These are phyloP conservation scores for Paracentrotus lividus DNA, from an alignment of 53 echinoderm and acorn worm species.

Conservation along the genomic window DNA sequence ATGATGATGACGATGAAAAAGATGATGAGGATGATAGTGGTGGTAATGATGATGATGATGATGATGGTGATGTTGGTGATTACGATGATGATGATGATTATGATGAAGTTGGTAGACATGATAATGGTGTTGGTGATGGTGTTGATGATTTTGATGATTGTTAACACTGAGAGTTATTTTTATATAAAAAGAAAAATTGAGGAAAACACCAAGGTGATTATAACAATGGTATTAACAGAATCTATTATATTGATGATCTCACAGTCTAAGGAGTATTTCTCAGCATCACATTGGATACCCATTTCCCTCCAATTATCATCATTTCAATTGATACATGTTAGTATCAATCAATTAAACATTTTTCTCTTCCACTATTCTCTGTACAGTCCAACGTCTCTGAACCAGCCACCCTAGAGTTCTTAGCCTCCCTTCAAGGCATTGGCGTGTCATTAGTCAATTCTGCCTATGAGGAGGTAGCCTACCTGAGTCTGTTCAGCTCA, in stretches of 20 bases:
- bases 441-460: conserved; percentile 92
- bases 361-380: not conserved
- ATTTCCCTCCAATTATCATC: too few relatives aligned
- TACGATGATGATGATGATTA: not conserved
- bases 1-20: not conserved
- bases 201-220: too few relatives aligned
- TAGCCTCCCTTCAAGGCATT: conserved; percentile 87
- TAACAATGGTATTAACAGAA: too few relatives aligned
- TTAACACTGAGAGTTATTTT: too few relatives aligned
- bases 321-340: not conserved
- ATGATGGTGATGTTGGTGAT: conserved; percentile 54
- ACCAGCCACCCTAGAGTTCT: conserved; percentile 88
- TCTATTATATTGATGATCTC: not conserved
- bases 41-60: conserved; percentile 63
- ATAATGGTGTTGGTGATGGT: not conserved
- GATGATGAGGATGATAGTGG: not conserved
- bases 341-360: not conserved
- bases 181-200: too few relatives aligned
- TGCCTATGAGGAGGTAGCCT: conserved; percentile 95
- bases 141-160: not conserved
- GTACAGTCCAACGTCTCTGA: conserved; percentile 91
- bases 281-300: not conserved
- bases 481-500: conserved; percentile 86
- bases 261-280: not conserved
- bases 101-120: not conserved